phyloP scores from a whole-genome alignment of 2,113 vertebrate species.

The Pardalotus punctatus region DNA sequence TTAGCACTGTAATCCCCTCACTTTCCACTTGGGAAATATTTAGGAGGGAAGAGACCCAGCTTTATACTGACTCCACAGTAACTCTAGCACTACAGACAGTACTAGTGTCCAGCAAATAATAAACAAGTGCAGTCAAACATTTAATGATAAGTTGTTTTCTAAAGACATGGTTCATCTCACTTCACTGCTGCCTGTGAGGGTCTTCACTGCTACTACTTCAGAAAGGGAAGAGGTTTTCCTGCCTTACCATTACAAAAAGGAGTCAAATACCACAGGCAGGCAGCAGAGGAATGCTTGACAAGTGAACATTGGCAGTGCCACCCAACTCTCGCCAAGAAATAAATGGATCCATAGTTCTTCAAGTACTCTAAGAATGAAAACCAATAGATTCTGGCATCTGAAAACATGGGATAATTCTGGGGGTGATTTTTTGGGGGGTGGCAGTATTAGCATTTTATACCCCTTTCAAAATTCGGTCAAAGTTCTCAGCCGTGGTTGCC shows the following conservation, averaged over 20 bases:
- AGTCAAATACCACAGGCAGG: not conserved
- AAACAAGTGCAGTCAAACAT: not conserved
- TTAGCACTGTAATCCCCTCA: not conserved
- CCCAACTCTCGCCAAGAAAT: not conserved
- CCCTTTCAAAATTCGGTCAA: not conserved
- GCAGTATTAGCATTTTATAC: not conserved
- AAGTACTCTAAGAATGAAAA: not conserved
- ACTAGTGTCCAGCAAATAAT: not conserved
- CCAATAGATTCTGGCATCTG: not conserved
- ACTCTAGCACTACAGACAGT: not conserved
- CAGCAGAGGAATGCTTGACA: accelerated
- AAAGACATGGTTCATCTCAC: not conserved
- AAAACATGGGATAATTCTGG: not conserved
- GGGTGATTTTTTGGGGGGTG: not conserved
- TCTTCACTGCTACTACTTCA: not conserved
- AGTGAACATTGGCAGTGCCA: not conserved
- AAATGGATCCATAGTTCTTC: not conserved
- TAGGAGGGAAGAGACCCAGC: not conserved
- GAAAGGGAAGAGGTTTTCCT: not conserved
- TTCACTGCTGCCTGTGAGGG: not conserved
- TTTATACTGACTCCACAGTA: not conserved
- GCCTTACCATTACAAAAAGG: not conserved
- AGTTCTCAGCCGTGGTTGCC: not conserved
- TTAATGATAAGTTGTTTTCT: not conserved
- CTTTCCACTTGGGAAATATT: not conserved